Evolutionary conservation across 2,113 vertebrate species (phyloP), one percentile per base, ranked within the genome.

Genomic region (Xyrauchen texanus): DNA sequence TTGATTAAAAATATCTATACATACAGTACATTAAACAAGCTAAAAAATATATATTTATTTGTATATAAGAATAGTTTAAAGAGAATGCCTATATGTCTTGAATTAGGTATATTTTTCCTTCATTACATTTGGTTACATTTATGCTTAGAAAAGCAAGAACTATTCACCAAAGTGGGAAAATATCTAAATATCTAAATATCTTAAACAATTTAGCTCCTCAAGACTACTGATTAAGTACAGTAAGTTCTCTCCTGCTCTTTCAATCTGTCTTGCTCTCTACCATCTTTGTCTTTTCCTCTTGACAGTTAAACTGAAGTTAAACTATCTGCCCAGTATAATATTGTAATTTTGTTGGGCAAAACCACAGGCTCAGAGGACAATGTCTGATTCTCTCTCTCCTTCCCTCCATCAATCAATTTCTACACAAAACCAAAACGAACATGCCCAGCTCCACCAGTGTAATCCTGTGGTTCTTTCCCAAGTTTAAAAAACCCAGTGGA

Each of bases 381-480:
- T 67, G 68, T 86, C 83, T 83, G 83, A 87, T 87, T 58, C 68
- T 11, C 6, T 69, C 46, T 11, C 81, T 6, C 12, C 58, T 15
- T 34, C 69, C 46, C n/a, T 63, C 57, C 76, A 47, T 68, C 45
- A 80, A 85, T 66, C 68, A 0, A 15, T 84, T 78, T 85, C 79
- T 53, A 84, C 81, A 49, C 85, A 84, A 80, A 89, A 91, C 69
- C 76, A 84, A 90, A 89, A 90, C 87, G 85, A 90, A 89, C 85
- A 88, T 64, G 63, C 79, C 78, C 84, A 85, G 81, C 71, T 66
- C 80, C 21, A 77, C 83, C 78, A 82, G 62, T 65, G 85, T 83
- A 89, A 88, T 88, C 73, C 86, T 80, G 81, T 68, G 85, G 84
- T 86, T 80, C 77, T 78, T 76, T 21, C 42, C 82, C 77, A 67